Evolutionary conservation across 2,888 invertebrate species (phyloP), one percentile per base, ranked within the genome.

Genomic region (Epistrophella euchroma): DNA sequence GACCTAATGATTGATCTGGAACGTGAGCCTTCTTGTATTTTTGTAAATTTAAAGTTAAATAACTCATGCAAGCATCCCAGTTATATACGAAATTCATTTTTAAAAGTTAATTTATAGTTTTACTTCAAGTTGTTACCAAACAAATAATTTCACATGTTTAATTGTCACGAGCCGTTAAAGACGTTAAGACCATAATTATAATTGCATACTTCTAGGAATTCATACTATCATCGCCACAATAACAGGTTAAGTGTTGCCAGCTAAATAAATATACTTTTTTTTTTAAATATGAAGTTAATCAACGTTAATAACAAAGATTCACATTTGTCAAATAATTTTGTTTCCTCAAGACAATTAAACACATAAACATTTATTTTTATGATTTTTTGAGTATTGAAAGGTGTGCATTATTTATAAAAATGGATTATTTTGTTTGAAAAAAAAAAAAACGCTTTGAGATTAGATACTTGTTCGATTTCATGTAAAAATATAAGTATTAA

Each of bases 401-500:
- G 76, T 78, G 84, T 80, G 85, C 43, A 81, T 76, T 88, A 66
- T 88, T 64, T 64, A 64, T 25, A 79, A 73, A 88, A 81, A 88
- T 85, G 88, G 88, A 88, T 88, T 88, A 88, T 88, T 80, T 76
- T 47, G 71, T 85, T 84, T 83, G 25, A 71, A 82, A 73, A 50
- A 83, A 77, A 66, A 75, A 50, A 83, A 78, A 68, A 75, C 40
- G 60, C 71, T 75, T 50, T 78, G 83, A 75, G 58, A 78, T 83
- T 72, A 80, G 80, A 87, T 84, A 64, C 73, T 50, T 80, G 50
- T 52, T 43, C 50, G 70, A 80, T 87, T 66, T 78, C 56, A 86
- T 75, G 71, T 81, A 72, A 75, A 22, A 40, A 5, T 40, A 72
- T 80, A 78, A 78, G 74, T 72, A 76, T 78, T 37, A 71, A 80